Conservation (phyloP, 2,113 vertebrate genomes). For the Brachypteracias leptosomus region DNA sequence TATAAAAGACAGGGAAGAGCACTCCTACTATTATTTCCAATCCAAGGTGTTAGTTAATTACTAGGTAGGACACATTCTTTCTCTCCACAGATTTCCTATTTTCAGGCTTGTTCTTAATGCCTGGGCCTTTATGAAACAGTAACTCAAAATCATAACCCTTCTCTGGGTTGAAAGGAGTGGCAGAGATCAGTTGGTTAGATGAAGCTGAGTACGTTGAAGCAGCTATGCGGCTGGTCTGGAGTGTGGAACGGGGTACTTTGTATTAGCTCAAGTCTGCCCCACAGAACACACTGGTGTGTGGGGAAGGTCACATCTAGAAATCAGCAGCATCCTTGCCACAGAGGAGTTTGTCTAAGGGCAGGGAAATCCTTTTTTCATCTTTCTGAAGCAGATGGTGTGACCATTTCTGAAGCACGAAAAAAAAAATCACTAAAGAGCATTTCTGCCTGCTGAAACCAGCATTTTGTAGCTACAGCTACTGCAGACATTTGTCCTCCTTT, state of each 20-base stretch:
- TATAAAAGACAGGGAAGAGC: conserved; percentile 42
- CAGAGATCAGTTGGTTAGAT: background rate
- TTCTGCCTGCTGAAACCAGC: background rate
- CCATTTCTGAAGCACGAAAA: too few relatives aligned
- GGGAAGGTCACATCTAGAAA: background rate
- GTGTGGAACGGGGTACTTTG: background rate
- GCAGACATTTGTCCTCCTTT: conserved; percentile 31
- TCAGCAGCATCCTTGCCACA: background rate
- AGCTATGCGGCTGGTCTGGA: background rate
- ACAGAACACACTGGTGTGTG: background rate
- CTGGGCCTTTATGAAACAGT: background rate
- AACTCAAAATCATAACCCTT: background rate
- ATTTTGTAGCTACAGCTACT: conserved; percentile 3
- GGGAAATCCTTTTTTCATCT: background rate
- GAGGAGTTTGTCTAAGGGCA: background rate
- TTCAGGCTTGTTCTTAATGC: background rate
- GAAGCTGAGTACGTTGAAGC: background rate
- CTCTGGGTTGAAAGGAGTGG: background rate
- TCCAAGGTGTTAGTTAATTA: background rate
- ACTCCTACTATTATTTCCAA: background rate
- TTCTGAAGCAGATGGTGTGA: background rate
- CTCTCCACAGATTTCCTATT: background rate
- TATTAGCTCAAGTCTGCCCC: background rate
- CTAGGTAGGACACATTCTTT: background rate
- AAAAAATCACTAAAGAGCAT: too few relatives aligned